phyloP scores from a whole-genome alignment of 1,140 invertebrate genomes.

The Paracyclopina nana region DNA sequence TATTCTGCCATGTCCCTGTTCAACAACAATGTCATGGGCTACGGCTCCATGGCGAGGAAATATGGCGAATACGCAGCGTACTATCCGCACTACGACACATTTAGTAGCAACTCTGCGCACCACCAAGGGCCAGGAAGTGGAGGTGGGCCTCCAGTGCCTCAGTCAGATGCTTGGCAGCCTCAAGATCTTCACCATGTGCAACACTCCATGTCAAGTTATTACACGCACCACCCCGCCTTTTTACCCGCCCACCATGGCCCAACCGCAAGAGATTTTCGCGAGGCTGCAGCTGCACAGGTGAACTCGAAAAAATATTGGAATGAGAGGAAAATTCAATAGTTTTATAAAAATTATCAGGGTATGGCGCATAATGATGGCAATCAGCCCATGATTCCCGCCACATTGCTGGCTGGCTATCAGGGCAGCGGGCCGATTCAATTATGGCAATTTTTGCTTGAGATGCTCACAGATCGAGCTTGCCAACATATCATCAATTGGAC shows the following conservation, averaged over 20 bases:
- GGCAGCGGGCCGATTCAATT: slow-evolving; percentile 66
- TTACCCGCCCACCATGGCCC: background rate
- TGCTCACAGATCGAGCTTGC: slow-evolving; percentile 86
- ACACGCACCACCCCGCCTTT: background rate
- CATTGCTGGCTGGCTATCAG: slow-evolving; percentile 17
- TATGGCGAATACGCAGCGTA: background rate
- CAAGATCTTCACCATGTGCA: background rate
- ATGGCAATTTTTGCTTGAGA: slow-evolving; percentile 92
- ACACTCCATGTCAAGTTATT: background rate
- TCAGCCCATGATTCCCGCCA: slow-evolving; percentile 17
- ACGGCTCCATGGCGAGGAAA: background rate
- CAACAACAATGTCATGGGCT: slow-evolving; percentile 2
- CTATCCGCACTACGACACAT: background rate
- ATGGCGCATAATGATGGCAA: slow-evolving; percentile 39
- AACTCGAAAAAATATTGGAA: background rate
- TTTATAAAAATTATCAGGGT: background rate
- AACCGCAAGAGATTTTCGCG: background rate
- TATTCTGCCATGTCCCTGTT: slow-evolving; percentile 2
- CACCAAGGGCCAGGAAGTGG: too few species aligned
- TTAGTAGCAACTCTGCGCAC: too few species aligned
- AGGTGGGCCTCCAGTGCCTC: background rate
- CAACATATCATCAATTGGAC: slow-evolving; percentile 95
- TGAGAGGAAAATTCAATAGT: background rate
- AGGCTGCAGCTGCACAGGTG: background rate
- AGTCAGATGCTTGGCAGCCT: background rate